Percentiles rank a stretch among this genome's conserved stretches.
Conservation (phyloP, 2,797 vertebrate species). For the Nannoperca obscura region DNA sequence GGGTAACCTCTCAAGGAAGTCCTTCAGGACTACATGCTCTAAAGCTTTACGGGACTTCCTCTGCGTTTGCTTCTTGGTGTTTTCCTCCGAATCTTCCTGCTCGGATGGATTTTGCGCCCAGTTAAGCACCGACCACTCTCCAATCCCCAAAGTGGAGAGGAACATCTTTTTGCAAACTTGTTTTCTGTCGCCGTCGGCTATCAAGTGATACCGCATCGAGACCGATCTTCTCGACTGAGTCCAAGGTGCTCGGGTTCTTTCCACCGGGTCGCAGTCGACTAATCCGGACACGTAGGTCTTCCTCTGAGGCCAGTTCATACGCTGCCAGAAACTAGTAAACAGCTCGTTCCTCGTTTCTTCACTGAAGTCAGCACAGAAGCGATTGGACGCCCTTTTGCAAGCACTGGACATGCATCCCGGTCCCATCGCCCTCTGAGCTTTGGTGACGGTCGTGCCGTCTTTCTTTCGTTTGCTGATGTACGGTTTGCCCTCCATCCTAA, state of each 20-base stretch:
- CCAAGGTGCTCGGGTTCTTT: constrained; percentile 57
- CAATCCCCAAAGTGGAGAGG: constrained; percentile 61
- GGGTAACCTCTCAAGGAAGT: constrained; percentile 59
- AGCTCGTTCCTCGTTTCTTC: constrained; percentile 41
- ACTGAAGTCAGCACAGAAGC: constrained; percentile 61
- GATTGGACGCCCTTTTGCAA: constrained; percentile 64
- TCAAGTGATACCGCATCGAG: constrained; percentile 65
- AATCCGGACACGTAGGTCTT: constrained; percentile 50
- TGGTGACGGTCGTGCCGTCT: constrained; percentile 51
- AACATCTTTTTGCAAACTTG: constrained; percentile 73
- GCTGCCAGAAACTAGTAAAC: constrained; percentile 60
- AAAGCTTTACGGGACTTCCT: constrained; percentile 65
- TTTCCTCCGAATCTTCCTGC: constrained; percentile 9
- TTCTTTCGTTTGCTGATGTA: constrained; percentile 62
- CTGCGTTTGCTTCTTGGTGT: constrained; percentile 31
- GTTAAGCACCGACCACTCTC: constrained; percentile 72
- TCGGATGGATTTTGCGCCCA: constrained; percentile 51
- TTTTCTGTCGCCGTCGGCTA: constrained; percentile 22
- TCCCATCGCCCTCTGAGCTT: constrained; percentile 57
- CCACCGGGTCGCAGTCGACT: constrained; percentile 59
- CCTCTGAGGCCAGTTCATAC: constrained; percentile 69
- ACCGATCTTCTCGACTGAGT: constrained; percentile 64
- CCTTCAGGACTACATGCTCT: constrained; percentile 46
- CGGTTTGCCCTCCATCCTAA: constrained; percentile 66
- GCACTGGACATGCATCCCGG: constrained; percentile 48